phyloP scores from a whole-genome alignment of 2,888 invertebrate genomes.

The Sinopyrophorus schimmeli region DNA sequence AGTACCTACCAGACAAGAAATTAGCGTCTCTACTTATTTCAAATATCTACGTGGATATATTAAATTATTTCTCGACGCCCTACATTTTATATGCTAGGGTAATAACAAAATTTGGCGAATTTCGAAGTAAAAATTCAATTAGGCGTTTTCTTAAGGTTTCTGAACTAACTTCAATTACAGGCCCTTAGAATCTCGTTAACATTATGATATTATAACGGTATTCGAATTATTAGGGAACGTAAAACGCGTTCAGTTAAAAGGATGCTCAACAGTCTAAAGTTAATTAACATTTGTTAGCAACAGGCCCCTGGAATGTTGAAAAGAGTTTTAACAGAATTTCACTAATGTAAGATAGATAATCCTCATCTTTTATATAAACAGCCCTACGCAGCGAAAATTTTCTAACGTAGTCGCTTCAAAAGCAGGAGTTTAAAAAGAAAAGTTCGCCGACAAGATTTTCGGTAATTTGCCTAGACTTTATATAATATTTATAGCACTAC shows the following conservation, averaged over 20 bases:
- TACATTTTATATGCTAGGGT: not conserved
- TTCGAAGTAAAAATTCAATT: too few relatives aligned
- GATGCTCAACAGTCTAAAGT: constrained; percentile 4
- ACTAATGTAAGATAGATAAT: constrained; percentile 9
- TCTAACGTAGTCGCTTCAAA: constrained; percentile 6
- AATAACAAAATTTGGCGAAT: not conserved
- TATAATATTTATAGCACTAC: too few relatives aligned
- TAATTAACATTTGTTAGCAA: constrained; percentile 14
- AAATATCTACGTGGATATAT: not conserved
- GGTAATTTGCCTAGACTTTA: constrained; percentile 4
- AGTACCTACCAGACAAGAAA: not conserved
- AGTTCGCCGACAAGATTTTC: constrained; percentile 4
- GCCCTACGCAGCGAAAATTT: not conserved
- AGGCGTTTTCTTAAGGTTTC: too few relatives aligned
- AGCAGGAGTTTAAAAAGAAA: constrained; percentile 5
- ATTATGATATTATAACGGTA: too few relatives aligned
- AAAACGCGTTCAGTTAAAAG: too few relatives aligned
- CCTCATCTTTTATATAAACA: constrained; percentile 5
- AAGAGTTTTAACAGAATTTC: constrained; percentile 4
- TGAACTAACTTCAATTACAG: too few relatives aligned
- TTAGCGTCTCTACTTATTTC: not conserved
- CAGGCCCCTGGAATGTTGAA: not conserved
- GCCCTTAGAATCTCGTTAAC: too few relatives aligned
- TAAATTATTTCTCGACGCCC: not conserved
- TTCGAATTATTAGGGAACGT: too few relatives aligned